Evolutionary conservation across 2,113 vertebrate genomes (phyloP).

Genomic region (Rhinolophus sinicus): DNA sequence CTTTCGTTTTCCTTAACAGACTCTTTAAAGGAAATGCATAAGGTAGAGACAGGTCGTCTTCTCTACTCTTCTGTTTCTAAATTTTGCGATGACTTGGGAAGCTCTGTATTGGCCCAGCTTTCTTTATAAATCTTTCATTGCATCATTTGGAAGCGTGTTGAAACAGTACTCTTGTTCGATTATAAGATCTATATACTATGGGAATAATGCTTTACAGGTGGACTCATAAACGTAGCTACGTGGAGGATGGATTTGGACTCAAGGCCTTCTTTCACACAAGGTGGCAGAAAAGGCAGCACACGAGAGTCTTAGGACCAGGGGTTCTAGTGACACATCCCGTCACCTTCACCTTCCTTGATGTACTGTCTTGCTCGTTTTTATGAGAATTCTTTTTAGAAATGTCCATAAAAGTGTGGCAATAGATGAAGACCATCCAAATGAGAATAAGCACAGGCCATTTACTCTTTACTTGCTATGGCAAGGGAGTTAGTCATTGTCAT

Average conservation of each 20-base stretch:
- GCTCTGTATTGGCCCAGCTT: neutral
- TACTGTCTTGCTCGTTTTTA: neutral
- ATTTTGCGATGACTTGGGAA: neutral
- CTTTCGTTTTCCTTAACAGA: neutral
- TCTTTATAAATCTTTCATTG: neutral
- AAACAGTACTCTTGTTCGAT: neutral
- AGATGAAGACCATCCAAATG: neutral
- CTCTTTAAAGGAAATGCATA: neutral
- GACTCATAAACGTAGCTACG: neutral
- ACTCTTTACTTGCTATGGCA: neutral
- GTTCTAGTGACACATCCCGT: fast-evolving
- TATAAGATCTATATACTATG: neutral
- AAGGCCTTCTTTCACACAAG: neutral
- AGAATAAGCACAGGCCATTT: neutral
- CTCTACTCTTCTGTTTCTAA: neutral
- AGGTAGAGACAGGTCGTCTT: neutral
- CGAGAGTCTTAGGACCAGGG: fast-evolving
- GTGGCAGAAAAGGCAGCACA: neutral
- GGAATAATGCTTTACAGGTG: neutral
- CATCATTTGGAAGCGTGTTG: neutral
- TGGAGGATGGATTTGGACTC: neutral
- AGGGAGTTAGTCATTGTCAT: neutral
- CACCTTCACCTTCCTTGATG: neutral
- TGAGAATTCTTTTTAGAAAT: conserved; percentile 12
- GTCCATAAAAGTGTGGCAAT: neutral